Base-by-base conservation (phyloP, 2,888 invertebrate species). In the Eutolmus rufibarbis region DNA sequence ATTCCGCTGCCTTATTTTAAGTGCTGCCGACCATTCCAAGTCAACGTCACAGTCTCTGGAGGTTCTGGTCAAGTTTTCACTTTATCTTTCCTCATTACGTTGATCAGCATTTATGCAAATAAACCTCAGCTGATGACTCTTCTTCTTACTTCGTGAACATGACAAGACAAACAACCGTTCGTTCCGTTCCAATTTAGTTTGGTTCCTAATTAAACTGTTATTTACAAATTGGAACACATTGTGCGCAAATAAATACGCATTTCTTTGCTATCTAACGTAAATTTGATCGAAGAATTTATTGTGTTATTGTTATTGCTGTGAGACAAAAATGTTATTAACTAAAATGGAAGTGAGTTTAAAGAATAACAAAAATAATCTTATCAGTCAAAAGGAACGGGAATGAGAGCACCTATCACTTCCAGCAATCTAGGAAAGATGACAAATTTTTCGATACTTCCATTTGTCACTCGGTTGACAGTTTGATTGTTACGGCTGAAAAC, bases 81-180 rank as follows among this genome's bases (percentile, higher is more conserved):
- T 79, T 79, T 46, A 79, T 79, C 78, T 78, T 79, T 34, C 28
- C 46, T 79, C 46, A 79, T 79, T 19, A 79, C 46, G 31, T 43
- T 79, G 23, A 31, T 31, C n/a, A 79, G 51, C n/a, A 77, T 51
- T 51, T 79, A 31, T 79, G 79, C 51, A 28, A 51, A 79, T 34
- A 78, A 34, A 23, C 31, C 51, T 79, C 51, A 66, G 66, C 66
- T 66, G 66, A 66, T 66, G 8, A 16, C 0, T 57, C 57, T 57
- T 57, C 57, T 57, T 57, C 23, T 57, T 57, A n/a, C n/a, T 43
- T 43, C 5, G 23, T 40, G 77, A 77, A 19, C 5, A 14, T 78
- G 78, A 23, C 78, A 78, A 28, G 28, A 9, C 78, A 78, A 76
- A 9, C 78, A 23, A 14, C 19, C 5, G 31, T 14, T 31, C 19